A percentile compares a stretch with the other conserved stretches of the same genome.
Evolutionary conservation across 2,888 invertebrate species (phyloP).

Genomic region (Pantelozetes paolii): DNA sequence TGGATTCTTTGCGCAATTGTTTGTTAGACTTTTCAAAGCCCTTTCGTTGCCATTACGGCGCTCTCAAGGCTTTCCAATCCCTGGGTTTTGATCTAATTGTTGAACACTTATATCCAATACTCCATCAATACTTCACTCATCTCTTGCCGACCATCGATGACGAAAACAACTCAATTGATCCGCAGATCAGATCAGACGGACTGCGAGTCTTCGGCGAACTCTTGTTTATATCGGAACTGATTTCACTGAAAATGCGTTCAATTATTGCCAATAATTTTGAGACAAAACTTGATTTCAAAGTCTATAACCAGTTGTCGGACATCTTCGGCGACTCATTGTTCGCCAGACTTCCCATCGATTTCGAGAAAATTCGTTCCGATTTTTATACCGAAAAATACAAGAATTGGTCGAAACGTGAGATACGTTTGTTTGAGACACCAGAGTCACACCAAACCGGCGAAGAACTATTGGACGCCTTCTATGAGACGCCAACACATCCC

Average conservation of each 20-base stretch:
- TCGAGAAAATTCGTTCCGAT: not conserved
- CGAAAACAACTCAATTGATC: conserved; percentile 13
- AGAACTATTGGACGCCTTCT: conserved; percentile 50
- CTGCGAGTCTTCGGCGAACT: conserved; percentile 52
- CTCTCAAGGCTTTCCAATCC: conserved; percentile 51
- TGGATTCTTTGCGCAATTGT: conserved; percentile 50
- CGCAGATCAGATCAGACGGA: conserved; percentile 48
- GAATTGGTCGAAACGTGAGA: not conserved
- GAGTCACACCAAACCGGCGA: conserved; percentile 49
- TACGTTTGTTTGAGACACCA: conserved; percentile 46
- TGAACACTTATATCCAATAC: conserved; percentile 49
- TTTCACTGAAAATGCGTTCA: not conserved
- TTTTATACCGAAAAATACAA: conserved; percentile 23
- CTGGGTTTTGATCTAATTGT: conserved; percentile 51
- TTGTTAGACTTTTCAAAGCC: conserved; percentile 51
- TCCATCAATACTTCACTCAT: conserved; percentile 51
- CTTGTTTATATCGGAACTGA: not conserved
- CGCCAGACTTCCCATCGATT: conserved; percentile 49
- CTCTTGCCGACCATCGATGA: conserved; percentile 50
- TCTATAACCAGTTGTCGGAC: conserved; percentile 51
- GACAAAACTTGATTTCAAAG: conserved; percentile 38
- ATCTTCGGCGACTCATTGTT: conserved; percentile 53
- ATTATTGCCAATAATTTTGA: not conserved
- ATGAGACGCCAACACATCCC: conserved; percentile 33
- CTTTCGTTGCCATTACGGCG: conserved; percentile 54